These are phyloP conservation scores for Mycetomoellerius zeteki DNA, from an alignment of 1,140 invertebrate genomes.

Conservation along the genomic window DNA sequence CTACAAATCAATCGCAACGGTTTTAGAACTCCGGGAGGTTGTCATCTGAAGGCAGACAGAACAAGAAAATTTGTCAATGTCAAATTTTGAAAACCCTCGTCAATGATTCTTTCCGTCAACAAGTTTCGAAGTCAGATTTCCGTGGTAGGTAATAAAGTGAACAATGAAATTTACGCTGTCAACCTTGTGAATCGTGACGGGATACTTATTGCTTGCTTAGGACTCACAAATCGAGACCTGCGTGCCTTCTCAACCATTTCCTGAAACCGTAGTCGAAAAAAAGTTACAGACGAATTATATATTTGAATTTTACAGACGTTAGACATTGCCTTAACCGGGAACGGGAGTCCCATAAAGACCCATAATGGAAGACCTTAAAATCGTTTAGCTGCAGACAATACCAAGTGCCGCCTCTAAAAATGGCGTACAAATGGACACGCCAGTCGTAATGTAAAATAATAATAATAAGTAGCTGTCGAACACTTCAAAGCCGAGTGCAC, in stretches of 20 bases:
- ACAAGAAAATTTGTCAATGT: constrained; percentile 60
- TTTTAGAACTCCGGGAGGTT: constrained; percentile 1
- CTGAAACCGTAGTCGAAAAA: constrained; percentile 52
- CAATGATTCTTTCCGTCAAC: constrained; percentile 46
- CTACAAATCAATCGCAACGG: constrained; percentile 23
- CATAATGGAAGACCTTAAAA: constrained; percentile 66
- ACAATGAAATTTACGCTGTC: constrained; percentile 61
- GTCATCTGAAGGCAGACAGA: background rate
- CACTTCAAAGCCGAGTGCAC: background rate
- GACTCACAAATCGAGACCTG: constrained; percentile 17
- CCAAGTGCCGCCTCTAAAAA: constrained; percentile 53
- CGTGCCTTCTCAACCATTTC: constrained; percentile 24
- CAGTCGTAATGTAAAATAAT: constrained; percentile 66
- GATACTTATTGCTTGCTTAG: constrained; percentile 73
- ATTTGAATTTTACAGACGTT: constrained; percentile 36
- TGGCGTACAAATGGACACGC: constrained; percentile 25
- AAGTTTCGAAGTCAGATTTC: constrained; percentile 27
- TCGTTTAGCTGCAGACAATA: constrained; percentile 38
- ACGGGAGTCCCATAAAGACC: constrained; percentile 54
- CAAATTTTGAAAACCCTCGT: constrained; percentile 15
- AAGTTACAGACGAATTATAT: constrained; percentile 60
- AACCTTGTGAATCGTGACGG: constrained; percentile 1
- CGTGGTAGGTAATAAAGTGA: constrained; percentile 44
- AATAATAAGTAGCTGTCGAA: constrained; percentile 56
- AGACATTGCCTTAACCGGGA: constrained; percentile 56